Evolutionary conservation across 2,888 invertebrate genomes (phyloP), one percentile per base, ranked within the genome.

Genomic region (Eretmocerus hayati): DNA sequence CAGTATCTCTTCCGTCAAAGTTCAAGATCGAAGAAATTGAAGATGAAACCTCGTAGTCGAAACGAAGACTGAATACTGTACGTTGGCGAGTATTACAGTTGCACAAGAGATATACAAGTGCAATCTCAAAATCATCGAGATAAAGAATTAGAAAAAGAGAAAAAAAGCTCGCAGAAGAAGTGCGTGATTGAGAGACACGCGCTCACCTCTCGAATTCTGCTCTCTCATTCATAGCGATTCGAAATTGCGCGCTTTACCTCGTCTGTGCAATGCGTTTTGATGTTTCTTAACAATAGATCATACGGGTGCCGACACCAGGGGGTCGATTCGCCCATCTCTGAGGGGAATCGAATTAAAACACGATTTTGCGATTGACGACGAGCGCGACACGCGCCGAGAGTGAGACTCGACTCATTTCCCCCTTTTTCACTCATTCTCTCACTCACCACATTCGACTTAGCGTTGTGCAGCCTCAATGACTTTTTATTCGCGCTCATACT

Each of bases 201-300:
- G 11, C 20, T 11, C 22, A 42, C 37, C 33, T 48, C 39, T 45
- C 42, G 37, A 45, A 35, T 26, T 11, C 8, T 26, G 30, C 19
- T 8, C 21, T 38, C 20, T 26, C 31, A 49, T 49, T 49, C 43
- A 46, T 42, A 23, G 31, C 45, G 19, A 47, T 48, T 48, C 31
- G 22, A 38, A 48, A 46, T 42, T 45, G 38, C 42, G 38, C 15
- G 32, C 26, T 2, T 13, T 20, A 9, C 21, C 33, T 6, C 37
- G 19, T 30, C n/a, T 13, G 11, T 16, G 8, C 20, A n/a, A n/a
- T n/a, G 33, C 46, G 46, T 53, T 53, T 53, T 53, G 48, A 53
- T 53, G 36, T 50, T 47, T 43, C 31, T 8, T 32, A 32, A 53
- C 50, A 50, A 53, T 50, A 49, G 47, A 53, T 53, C 53, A 53